Percentiles rank a stretch among this genome's conserved stretches.
phyloP scores from a whole-genome alignment of 2,113 vertebrate genomes.

The Protobothrops mucrosquamatus region DNA sequence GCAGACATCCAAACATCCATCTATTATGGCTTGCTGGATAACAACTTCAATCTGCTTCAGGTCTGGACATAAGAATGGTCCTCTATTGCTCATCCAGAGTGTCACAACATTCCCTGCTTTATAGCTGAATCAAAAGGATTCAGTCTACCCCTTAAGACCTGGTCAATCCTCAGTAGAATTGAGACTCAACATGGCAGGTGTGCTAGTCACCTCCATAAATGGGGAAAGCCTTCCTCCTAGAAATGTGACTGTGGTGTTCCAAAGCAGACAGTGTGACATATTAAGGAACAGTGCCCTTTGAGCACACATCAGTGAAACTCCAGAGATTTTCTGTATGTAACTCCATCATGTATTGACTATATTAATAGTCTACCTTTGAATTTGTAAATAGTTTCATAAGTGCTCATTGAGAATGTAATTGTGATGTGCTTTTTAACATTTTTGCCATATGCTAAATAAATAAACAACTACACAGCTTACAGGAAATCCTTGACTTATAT shows the following conservation, averaged over 20 bases:
- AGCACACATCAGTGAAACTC: not conserved
- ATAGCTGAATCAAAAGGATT: not conserved
- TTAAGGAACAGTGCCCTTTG: not conserved
- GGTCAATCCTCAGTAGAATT: not conserved
- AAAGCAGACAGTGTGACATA: not conserved
- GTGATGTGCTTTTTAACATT: too few relatives aligned
- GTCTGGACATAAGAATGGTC: not conserved
- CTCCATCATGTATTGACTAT: not conserved
- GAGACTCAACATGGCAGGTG: not conserved
- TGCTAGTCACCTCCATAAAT: not conserved
- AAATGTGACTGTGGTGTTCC: not conserved
- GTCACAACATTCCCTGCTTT: not conserved
- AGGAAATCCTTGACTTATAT: too few relatives aligned
- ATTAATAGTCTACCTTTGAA: too few relatives aligned
- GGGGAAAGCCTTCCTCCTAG: not conserved
- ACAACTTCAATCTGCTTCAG: not conserved
- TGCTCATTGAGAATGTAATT: too few relatives aligned
- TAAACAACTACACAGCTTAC: too few relatives aligned
- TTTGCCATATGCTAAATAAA: too few relatives aligned
- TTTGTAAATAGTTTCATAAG: too few relatives aligned
- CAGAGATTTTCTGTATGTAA: not conserved
- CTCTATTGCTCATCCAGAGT: not conserved
- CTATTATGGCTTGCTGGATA: not conserved
- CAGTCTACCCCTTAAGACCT: not conserved
- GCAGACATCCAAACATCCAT: too few relatives aligned